phyloP scores from a whole-genome alignment of 2,888 invertebrate genomes.

The Acleris sparsana region DNA sequence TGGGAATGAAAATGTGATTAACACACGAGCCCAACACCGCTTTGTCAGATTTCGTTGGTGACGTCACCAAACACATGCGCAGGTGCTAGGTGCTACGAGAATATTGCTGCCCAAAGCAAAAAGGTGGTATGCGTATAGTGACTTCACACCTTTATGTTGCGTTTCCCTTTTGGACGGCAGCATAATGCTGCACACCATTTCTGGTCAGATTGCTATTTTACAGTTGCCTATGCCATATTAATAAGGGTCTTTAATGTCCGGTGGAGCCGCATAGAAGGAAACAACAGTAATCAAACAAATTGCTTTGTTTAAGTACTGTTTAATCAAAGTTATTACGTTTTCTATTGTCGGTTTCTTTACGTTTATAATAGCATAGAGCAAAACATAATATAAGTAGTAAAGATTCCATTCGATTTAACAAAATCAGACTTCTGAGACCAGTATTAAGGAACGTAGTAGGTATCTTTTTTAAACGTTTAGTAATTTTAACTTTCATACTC shows the following conservation, averaged over 20 bases:
- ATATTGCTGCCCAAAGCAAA: conserved; percentile 10
- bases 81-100: neutral
- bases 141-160: too few species aligned
- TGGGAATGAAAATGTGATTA: conserved; percentile 18
- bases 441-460: too few species aligned
- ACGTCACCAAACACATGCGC: conserved; percentile 13
- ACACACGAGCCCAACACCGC: conserved; percentile 18
- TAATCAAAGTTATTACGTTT: neutral
- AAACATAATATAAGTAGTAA: too few species aligned
- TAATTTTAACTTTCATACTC: neutral
- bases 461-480: too few species aligned
- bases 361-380: too few species aligned
- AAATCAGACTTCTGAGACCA: too few species aligned
- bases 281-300: neutral
- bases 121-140: too few species aligned
- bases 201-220: conserved; percentile 21
- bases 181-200: conserved; percentile 8
- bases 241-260: neutral
- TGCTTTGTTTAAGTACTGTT: too few species aligned
- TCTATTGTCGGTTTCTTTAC: too few species aligned
- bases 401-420: too few species aligned
- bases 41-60: conserved; percentile 12
- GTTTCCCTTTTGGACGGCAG: too few species aligned
- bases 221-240: neutral
- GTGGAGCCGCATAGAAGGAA: neutral